Base-by-base conservation (phyloP, 2,113 vertebrate genomes). In the Neotragus moschatus region DNA sequence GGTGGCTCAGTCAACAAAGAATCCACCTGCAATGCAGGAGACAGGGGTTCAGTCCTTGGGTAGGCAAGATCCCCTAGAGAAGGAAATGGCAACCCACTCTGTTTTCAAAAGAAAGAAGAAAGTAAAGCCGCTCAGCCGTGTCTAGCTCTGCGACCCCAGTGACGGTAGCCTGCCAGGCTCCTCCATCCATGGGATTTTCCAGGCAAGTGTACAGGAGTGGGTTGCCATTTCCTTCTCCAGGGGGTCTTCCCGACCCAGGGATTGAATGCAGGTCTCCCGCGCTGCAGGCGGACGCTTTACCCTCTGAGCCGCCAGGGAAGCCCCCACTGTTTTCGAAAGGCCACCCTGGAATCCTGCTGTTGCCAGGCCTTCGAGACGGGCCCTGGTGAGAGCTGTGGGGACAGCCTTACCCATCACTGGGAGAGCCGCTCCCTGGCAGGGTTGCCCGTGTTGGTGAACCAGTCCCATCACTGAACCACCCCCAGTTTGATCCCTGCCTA, bases 361-460 rank as follows among this genome's bases (percentile, higher is more conserved):
- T 2, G 23, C 25, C 21, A 7, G 84, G 84, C 85, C 39, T 13
- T 4, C 9, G 43, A 39, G 39, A 23, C 9, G 2, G 43, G 28
- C 8, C 6, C 25, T 4, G 36, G 23, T 5, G 5, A 30, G 55
- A 1, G 0, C 4, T 0, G 13, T 36, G 3, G 28, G n/a, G n/a
- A 2, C 47, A 14, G 84, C n/a, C 45, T 45, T 3, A 0, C 45
- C 84, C 47, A 16, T 75, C 51, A 13, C 43, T 56, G 10, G 36
- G 14, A 51, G 25, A 26, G 63, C 63, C 4, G 10, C 9, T 21
- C 25, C 90, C 60, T n/a, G 39, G 3, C 14, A 43, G 30, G 28
- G 19, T 0, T 0, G 28, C 49, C 9, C 7, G 0, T 33, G 79
- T 12, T 21, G 2, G 6, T 2, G 58, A 75, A 17, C 43, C 8